These are phyloP conservation scores for Micromesistius poutassou DNA, from an alignment of 2,797 vertebrate genomes.

Conservation along the genomic window DNA sequence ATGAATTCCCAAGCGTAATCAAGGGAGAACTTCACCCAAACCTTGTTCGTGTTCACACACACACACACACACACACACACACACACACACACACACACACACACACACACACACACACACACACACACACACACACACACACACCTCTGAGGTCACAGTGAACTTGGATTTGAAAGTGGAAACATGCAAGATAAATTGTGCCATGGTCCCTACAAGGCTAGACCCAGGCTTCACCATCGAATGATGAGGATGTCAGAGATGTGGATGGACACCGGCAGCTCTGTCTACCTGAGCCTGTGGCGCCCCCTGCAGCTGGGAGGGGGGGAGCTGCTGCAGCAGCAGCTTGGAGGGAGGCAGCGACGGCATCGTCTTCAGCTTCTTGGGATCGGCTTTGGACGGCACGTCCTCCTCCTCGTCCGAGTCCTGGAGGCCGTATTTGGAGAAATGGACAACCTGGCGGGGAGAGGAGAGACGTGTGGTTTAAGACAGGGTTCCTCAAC, in stretches of 20 bases:
- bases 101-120: neutral
- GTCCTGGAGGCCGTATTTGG: slow-evolving; percentile 95
- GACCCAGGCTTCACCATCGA: too few relatives aligned
- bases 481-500: too few relatives aligned
- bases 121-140: neutral
- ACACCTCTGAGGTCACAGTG: too few relatives aligned
- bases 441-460: slow-evolving; percentile 89
- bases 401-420: slow-evolving; percentile 91
- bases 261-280: slow-evolving; percentile 53
- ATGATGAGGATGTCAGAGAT: slow-evolving; percentile 31
- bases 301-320: slow-evolving; percentile 78
- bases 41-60: neutral
- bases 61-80: neutral
- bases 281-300: slow-evolving; percentile 84
- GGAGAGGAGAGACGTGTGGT: neutral
- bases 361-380: slow-evolving; percentile 84
- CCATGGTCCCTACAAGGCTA: too few relatives aligned
- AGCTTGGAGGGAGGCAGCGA: slow-evolving; percentile 68
- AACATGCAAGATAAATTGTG: too few relatives aligned
- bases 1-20: neutral
- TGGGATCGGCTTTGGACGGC: slow-evolving; percentile 77
- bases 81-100: neutral
- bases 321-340: slow-evolving; percentile 66
- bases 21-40: neutral
- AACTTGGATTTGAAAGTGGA: too few relatives aligned